Evolutionary conservation across 1,140 invertebrate genomes (phyloP), one percentile per base, ranked within the genome.

Genomic region (Bombus polaris): DNA sequence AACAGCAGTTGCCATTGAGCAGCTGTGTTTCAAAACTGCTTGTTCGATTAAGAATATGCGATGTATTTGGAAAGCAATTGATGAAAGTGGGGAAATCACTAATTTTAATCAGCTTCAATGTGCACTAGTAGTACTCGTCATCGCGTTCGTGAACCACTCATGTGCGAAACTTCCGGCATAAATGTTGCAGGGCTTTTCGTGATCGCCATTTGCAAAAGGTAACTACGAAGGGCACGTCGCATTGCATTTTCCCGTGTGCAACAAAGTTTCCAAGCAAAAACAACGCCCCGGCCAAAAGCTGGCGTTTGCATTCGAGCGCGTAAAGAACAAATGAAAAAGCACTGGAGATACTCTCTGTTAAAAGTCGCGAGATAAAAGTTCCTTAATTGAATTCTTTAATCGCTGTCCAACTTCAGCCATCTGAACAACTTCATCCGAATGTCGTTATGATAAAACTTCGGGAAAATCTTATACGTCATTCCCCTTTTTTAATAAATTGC

Each of bases 151-250:
- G 70, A 80, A 39, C 68, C 57, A 37, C 8, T n/a, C 70, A 73
- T 70, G 68, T 35, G 83, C 35, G 68, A 73, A 85, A 85, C 77
- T 89, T 89, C 76, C 32, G n/a, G 22, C 80, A 71, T 79, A 86
- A 79, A 86, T 86, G 83, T 79, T 47, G 66, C 18, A 37, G 22
- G 70, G 76, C 47, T 75, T 86, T 80, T 82, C 87, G 62, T 86
- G 81, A 89, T 88, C 75, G 78, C 73, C 77, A 53, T 76, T 70
- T 44, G 66, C 66, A 15, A 37, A 32, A 28, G 65, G 79, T n/a
- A 62, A 88, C 78, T 88, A 53, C 68, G n/a, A 53, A 73, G 57
- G 47, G 73, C 78, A 77, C 42, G 62, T 78, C 12, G 39, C 42
- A 53, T 25, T 35, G 70, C 59, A 78, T 80, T 83, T 88, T 80